Evolutionary conservation across 1,140 invertebrate genomes (phyloP), one percentile per base, ranked within the genome.

Genomic region (Apis florea): DNA sequence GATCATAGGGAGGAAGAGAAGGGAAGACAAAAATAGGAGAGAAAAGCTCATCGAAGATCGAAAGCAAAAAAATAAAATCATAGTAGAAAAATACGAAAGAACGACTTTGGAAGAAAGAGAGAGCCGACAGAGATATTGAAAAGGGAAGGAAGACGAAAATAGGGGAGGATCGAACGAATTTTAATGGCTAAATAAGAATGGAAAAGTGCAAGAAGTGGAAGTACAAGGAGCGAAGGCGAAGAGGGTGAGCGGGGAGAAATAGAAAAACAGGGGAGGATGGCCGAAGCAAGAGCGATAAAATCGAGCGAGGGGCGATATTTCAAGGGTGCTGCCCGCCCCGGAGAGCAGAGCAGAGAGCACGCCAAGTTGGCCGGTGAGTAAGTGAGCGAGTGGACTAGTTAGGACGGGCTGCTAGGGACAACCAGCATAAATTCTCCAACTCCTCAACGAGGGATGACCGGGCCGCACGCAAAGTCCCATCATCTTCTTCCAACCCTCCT

Each of bases 321-420:
- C 92, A 93, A 91, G 90, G 89, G 88, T 78, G 77, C 31, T 40
- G 82, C 72, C 87, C 85, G 84, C 83, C 84, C 82, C 66, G n/a
- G n/a, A n/a, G 31, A 31, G 31, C 31, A 2, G 3, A 2, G 26
- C 76, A 75, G 75, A 82, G 79, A 79, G 83, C 70, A 64, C 75
- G 82, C 75, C 83, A 83, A 87, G 84, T 88, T 90, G 78, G 86
- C 88, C 83, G 77, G 89, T 90, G 88, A 87, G 86, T 91, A 92
- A 92, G 92, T 92, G 92, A 93, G 92, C 92, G 92, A 92, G 90
- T 91, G 92, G 92, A 93, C 93, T 93, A 93, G 92, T 93, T 93
- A 91, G 91, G 89, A 92, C 89, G 89, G 89, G 83, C 70, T 59
- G 56, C 82, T 89, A 92, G 91, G 92, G 93, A 93, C 92, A 91